phyloP scores from a whole-genome alignment of 2,113 vertebrate genomes.

The Hemiprocne comata region DNA sequence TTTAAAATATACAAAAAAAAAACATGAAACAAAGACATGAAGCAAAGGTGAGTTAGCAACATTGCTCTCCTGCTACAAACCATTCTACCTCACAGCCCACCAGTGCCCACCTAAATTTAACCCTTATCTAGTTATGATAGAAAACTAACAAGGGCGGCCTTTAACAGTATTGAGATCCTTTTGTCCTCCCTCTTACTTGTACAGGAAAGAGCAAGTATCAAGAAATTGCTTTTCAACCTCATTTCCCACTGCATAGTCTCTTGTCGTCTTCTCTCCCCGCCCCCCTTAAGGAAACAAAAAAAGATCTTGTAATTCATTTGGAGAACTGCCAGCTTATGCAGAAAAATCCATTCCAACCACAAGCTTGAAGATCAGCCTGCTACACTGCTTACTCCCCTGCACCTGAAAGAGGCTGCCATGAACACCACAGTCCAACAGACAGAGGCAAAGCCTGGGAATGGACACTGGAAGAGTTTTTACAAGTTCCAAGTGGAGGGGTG shows the following conservation, averaged over 20 bases:
- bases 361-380: background rate
- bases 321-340: background rate
- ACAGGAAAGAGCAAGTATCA: background rate
- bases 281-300: background rate
- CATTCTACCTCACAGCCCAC: background rate
- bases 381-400: background rate
- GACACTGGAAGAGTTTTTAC: background rate
- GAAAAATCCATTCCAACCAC: background rate
- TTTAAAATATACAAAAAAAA: background rate
- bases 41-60: background rate
- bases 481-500: background rate
- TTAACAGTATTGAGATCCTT: background rate
- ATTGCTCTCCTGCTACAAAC: background rate
- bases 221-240: background rate
- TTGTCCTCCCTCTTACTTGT: background rate
- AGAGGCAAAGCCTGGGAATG: background rate
- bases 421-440: background rate
- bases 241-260: background rate
- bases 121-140: background rate
- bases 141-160: background rate
- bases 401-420: background rate
- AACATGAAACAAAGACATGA: background rate
- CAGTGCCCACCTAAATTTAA: background rate
- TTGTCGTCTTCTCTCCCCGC: background rate
- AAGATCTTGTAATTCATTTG: background rate